Evolutionary conservation across 2,797 vertebrate genomes (phyloP).

Genomic region (Gymnothorax reevesii): DNA sequence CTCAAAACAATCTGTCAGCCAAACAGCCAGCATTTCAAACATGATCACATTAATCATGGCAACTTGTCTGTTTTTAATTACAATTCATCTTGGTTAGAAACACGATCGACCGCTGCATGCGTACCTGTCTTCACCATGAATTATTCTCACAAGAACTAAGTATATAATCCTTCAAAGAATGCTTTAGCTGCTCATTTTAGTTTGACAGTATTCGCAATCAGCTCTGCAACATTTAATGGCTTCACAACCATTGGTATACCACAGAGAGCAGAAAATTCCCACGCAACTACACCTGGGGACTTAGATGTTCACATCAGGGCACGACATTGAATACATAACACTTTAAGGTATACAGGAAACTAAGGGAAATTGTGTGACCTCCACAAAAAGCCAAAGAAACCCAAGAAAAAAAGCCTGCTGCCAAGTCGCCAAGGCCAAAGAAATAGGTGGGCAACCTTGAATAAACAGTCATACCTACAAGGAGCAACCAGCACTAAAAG

Average conservation of each 20-base stretch:
- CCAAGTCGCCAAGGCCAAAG: neutral
- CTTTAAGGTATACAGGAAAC: neutral
- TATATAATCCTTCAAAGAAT: neutral
- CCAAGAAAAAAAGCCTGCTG: neutral
- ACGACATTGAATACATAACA: neutral
- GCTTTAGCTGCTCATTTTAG: neutral
- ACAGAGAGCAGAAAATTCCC: neutral
- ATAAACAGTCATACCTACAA: neutral
- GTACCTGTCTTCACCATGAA: neutral
- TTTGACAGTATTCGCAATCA: neutral
- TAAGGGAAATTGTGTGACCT: neutral
- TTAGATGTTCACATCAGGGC: neutral
- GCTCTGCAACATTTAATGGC: neutral
- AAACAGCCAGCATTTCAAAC: neutral
- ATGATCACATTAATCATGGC: neutral
- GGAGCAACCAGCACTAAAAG: neutral
- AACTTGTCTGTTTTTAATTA: neutral
- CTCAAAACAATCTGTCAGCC: neutral
- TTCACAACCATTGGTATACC: neutral
- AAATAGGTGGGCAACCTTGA: neutral
- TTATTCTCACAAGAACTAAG: neutral
- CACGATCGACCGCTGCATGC: neutral
- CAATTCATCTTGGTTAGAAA: neutral
- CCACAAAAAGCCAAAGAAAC: neutral
- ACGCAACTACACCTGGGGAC: neutral